Conservation (phyloP, 2,797 vertebrate genomes). For the Sebastolobus alascanus region DNA sequence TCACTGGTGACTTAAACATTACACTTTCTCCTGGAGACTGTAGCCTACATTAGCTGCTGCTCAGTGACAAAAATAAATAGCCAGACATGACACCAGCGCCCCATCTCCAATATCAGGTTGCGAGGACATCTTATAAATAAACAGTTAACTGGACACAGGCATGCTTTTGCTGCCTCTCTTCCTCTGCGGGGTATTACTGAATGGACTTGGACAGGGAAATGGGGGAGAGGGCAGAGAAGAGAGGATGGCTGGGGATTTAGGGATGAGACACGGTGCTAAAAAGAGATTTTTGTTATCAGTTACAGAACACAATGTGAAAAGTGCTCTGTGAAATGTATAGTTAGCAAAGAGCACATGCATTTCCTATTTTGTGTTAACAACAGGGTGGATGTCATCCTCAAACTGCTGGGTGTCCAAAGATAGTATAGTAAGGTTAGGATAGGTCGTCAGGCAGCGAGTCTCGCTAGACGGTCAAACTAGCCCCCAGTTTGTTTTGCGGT, state of each 20-base stretch:
- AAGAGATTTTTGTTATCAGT: background rate
- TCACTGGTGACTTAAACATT: background rate
- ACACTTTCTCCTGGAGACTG: too few relatives aligned
- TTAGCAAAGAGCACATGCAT: constrained; percentile 28
- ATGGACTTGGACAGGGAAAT: background rate
- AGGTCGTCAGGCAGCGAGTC: too few relatives aligned
- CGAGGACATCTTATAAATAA: constrained; percentile 53
- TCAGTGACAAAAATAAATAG: constrained; percentile 22
- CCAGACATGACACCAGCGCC: constrained; percentile 16
- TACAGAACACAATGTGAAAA: constrained; percentile 20
- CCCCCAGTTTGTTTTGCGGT: too few relatives aligned
- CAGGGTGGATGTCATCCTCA: background rate
- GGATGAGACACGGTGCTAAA: constrained; percentile 1
- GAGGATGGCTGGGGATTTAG: background rate
- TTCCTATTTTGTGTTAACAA: constrained; percentile 16
- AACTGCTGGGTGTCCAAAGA: too few relatives aligned
- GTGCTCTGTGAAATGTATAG: constrained; percentile 8
- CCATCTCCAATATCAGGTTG: constrained; percentile 8
- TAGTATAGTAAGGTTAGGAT: too few relatives aligned
- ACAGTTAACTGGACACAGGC: constrained; percentile 16
- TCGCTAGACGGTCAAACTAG: too few relatives aligned
- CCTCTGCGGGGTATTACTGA: background rate
- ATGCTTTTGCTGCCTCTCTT: background rate
- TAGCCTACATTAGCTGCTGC: constrained; percentile 1
- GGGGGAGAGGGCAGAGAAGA: background rate